phyloP scores from a whole-genome alignment of 2,113 vertebrate genomes.

The Menidia beryllina region DNA sequence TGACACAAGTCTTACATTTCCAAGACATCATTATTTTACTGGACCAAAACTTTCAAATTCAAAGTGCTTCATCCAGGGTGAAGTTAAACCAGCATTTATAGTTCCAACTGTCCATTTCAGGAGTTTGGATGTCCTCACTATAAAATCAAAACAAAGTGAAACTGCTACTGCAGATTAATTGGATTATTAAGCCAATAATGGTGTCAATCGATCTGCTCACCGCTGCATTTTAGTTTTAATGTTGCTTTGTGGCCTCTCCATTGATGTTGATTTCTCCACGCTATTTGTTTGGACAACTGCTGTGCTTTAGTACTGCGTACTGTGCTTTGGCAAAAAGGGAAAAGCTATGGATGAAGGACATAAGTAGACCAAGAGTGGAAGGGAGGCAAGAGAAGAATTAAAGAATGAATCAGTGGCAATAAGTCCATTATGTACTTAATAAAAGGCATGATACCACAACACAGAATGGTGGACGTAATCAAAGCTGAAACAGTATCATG shows the following conservation, averaged over 20 bases:
- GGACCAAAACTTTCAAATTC: neutral
- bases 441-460: neutral
- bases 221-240: too few species aligned
- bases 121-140: neutral
- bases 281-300: neutral
- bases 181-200: neutral
- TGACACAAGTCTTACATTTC: neutral
- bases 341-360: neutral
- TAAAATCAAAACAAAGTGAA: neutral
- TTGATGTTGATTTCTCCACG: too few species aligned
- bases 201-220: neutral
- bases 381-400: neutral
- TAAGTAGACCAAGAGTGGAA: neutral
- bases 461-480: neutral
- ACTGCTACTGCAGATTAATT: neutral
- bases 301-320: neutral
- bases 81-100: neutral
- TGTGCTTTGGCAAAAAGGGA: neutral
- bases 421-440: neutral
- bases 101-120: neutral
- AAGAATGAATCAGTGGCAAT: neutral
- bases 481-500: too few species aligned
- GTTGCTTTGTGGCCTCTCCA: too few species aligned
- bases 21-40: too few species aligned
- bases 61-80: constrained; percentile 5